Evolutionary conservation across 2,888 invertebrate genomes (phyloP), one percentile per base, ranked within the genome.

Genomic region (Nowickia ferox): DNA sequence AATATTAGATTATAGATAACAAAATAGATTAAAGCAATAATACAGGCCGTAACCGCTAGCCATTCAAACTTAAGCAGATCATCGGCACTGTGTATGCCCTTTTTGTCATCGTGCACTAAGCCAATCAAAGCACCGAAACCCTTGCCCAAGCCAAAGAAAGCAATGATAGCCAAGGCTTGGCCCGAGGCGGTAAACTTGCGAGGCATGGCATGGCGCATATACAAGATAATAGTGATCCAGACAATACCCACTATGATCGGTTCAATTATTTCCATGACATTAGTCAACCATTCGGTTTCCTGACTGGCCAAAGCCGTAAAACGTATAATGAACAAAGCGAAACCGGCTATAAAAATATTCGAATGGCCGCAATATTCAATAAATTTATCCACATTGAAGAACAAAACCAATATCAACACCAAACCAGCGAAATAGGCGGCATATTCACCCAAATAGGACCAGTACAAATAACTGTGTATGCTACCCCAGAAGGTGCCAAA

Each of bases 281-380:
- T 92, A n/a, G 96, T 94, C 93, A 95, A 94, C 92, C 95, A 94
- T 9, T 89, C 74, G 82, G 95, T 95, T 78, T 94, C 94, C 17
- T 83, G 80, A 40, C 94, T 93, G 11, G 94, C 94, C 74, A 96
- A 90, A 76, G 95, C 96, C 88, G 95, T 95, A 89, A 96, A 96
- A 71, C 96, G 94, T 77, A 97, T 93, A 86, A 97, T 96, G 91
- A 97, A 97, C 89, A 96, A 94, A 10, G 96, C 95, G 91, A 97
- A 96, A n/a, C 96, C 96, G 84, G 95, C 94, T 89, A 97, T 97
- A 89, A 97, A 95, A 76, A 97, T 94, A 92, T 97, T 97, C 87
- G 96, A 96, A 90, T 96, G 95, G 0, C 96, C 96, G 87, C 97
- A 95, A 91, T 96, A 97, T 93, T 97, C 96, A 48, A 98, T 96